Base-by-base conservation (phyloP, 1,140 invertebrate genomes). In the Drosophila serrata region DNA sequence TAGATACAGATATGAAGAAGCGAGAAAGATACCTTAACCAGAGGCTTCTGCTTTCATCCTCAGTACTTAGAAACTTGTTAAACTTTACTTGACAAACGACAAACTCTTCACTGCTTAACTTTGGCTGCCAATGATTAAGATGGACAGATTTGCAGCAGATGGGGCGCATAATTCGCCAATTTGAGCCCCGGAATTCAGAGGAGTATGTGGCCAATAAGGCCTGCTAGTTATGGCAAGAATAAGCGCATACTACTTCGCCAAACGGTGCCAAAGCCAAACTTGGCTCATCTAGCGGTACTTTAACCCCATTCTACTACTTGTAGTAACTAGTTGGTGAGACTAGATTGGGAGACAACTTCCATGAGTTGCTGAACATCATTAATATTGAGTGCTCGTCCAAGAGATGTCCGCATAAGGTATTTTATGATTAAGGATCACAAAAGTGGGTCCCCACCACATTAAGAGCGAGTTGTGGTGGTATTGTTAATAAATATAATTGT, bases 1-100 rank as follows among this genome's bases (percentile, higher is more conserved):
- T 51, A 65, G 22, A 53, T 40, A 57, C 17, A 46, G 15, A 43
- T 33, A 53, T 15, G 48, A 22, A 37, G 39, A 31, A 35, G 8
- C 4, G 8, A 40, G 19, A 27, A 42, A 67, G 29, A 42, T 22
- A 33, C 45, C 29, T 5, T 13, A 19, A 58, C 42, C 33, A 53
- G 65, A 46, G 49, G 13, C 49, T 40, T 35, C 33, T 17, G 22
- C 27, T 57, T 29, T n/a, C 13, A 24, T 31, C 51, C 48, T 7
- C 53, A 59, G 35, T 33, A 64, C 27, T 33, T 64, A 31, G 33
- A 73, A 73, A 72, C 69, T 73, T 72, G 69, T 59, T 73, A 49
- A 72, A 72, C 62, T 69, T 67, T 65, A 13, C 61, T 67, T 68
- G 62, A 55, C 65, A 69, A 61, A 49, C 61, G 37, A 69, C 65